Percentiles rank a stretch among this genome's conserved stretches.
phyloP scores from a whole-genome alignment of 2,888 invertebrate genomes.

The Ceratothoa steindachneri region DNA sequence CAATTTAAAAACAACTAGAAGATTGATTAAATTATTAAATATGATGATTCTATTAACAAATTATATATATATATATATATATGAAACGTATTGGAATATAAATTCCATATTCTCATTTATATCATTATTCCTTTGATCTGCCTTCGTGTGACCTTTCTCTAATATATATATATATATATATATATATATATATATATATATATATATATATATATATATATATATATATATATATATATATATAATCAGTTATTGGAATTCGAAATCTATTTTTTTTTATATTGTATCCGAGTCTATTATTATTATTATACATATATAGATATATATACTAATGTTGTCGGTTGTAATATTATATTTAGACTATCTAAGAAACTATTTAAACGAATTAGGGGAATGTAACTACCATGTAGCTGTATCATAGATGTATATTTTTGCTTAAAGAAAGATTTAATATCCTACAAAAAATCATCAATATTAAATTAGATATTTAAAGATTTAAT shows the following conservation, averaged over 20 bases:
- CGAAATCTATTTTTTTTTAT: background rate
- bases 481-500: too few relatives aligned
- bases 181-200: background rate
- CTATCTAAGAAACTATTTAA: too few relatives aligned
- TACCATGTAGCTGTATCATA: background rate
- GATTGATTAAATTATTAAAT: too few relatives aligned
- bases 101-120: too few relatives aligned
- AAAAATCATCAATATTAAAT: too few relatives aligned
- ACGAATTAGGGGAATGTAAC: too few relatives aligned
- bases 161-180: background rate
- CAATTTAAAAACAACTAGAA: too few relatives aligned
- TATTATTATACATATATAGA: conserved; percentile 9
- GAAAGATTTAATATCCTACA: background rate
- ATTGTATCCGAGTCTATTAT: background rate
- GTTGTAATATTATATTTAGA: background rate
- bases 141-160: too few relatives aligned
- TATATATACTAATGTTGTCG: background rate
- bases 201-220: conserved; percentile 2
- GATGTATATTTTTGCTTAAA: background rate
- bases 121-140: too few relatives aligned
- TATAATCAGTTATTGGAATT: background rate
- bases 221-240: conserved; percentile 21
- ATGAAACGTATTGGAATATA: too few relatives aligned
- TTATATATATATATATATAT: background rate
- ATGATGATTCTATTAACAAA: background rate